Percentiles rank a stretch among this genome's conserved stretches.
These are phyloP conservation scores for Corythornis madagascariensis DNA, from an alignment of 2,113 vertebrate species.

Conservation along the genomic window DNA sequence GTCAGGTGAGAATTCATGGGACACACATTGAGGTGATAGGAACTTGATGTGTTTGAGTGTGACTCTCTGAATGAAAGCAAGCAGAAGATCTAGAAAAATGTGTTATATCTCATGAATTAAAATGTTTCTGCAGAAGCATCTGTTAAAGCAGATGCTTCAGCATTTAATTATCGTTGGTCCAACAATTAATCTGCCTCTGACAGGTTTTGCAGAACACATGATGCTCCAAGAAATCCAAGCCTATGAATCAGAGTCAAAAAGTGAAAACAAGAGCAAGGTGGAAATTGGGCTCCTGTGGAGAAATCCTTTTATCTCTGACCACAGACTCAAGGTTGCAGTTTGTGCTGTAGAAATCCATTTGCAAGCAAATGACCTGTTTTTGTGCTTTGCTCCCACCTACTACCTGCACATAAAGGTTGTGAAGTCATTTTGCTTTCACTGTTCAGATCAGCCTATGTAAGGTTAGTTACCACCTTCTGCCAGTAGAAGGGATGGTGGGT, in stretches of 20 bases:
- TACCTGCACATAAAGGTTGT: neutral
- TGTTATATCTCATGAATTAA: neutral
- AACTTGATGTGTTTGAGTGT: neutral
- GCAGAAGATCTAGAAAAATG: neutral
- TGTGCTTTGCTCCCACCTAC: neutral
- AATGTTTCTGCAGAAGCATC: slow-evolving; percentile 38
- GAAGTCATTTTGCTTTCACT: neutral
- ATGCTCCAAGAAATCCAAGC: neutral
- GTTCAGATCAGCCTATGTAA: neutral
- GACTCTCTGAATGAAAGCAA: neutral
- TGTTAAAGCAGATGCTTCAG: slow-evolving; percentile 24
- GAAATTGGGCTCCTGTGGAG: neutral
- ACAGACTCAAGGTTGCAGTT: neutral
- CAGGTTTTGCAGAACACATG: slow-evolving; percentile 2
- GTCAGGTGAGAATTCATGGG: neutral
- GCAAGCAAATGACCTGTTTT: neutral
- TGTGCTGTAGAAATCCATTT: neutral
- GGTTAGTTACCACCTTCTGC: fast-evolving
- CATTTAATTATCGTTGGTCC: neutral
- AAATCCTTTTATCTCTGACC: neutral
- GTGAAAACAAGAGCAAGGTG: neutral
- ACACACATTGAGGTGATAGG: neutral
- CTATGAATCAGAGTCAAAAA: slow-evolving; percentile 10
- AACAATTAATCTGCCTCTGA: slow-evolving; percentile 19
- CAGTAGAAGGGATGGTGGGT: neutral